Evolutionary conservation across 2,797 vertebrate species (phyloP), one percentile per base, ranked within the genome.

Genomic region (Choloepus didactylus): DNA sequence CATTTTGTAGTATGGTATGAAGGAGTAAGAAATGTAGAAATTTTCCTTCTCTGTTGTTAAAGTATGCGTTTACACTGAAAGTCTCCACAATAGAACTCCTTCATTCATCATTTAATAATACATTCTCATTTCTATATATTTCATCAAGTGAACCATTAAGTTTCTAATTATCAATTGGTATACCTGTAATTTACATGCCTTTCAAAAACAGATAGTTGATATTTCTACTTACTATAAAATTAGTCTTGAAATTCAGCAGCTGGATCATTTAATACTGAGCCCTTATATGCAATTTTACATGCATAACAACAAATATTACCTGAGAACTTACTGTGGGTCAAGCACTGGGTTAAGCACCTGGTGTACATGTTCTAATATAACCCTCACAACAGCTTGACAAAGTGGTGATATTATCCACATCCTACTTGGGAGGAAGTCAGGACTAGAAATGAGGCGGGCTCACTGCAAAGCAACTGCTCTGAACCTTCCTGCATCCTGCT

Each of bases 221-320:
- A 67, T 4, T 70, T 18, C 51, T 83, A 29, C 64, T 75, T 95
- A 35, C 31, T 79, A 81, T 29, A 89, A 72, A 93, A 46, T 19
- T 76, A 41, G 27, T 81, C 49, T 87, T 87, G n/a, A 67, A 87
- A 91, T 96, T 83, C 5, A 88, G 70, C 64, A 95, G 25, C 1
- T 83, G 44, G 81, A n/a, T 75, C 75, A 62, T 16, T 29, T 44
- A 59, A 35, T 54, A 69, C 60, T 80, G 70, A 84, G 35, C 0
- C n/a, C 69, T 66, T 67, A 56, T 11, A 35, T 41, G 66, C 62
- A 77, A 84, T 83, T 92, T 89, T 70, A 95, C 9, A 60, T 3
- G 59, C 38, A 59, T 66, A 27, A 66, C 31, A 51, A 76, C 5
- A 44, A 44, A 9, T 49, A n/a, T 35, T 69, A 44, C 14, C 2